phyloP scores from a whole-genome alignment of 2,888 invertebrate genomes.

The Pachliopta kotzebuea region DNA sequence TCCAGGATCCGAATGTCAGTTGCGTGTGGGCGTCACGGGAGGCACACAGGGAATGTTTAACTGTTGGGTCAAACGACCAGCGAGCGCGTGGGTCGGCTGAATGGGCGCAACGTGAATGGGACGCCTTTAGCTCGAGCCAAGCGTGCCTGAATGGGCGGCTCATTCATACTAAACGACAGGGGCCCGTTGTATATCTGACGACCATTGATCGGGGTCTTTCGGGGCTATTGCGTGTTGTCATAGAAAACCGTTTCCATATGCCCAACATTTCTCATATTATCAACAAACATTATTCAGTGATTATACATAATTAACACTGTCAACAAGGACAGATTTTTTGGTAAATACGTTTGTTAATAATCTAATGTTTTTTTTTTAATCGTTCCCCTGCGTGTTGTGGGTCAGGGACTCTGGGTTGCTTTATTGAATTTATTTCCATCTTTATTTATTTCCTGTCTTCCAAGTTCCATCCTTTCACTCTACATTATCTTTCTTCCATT shows the following conservation, averaged over 20 bases:
- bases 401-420: no score
- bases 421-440: no score
- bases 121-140: slow-evolving; percentile 39
- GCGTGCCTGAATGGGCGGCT: slow-evolving; percentile 46
- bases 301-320: no score
- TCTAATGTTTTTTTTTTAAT: no score
- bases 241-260: slow-evolving; percentile 27
- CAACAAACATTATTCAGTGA: neutral
- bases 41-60: slow-evolving; percentile 13
- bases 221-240: slow-evolving; percentile 32
- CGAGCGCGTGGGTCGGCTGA: slow-evolving; percentile 48
- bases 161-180: slow-evolving; percentile 42
- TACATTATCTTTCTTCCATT: no score
- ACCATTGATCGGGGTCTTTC: slow-evolving; percentile 31
- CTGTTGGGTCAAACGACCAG: slow-evolving; percentile 36
- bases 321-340: no score
- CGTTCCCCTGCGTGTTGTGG: no score
- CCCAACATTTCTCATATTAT: neutral
- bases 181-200: slow-evolving; percentile 36
- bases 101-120: slow-evolving; percentile 48
- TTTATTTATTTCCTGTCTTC: no score
- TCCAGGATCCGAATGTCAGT: neutral
- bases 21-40: neutral
- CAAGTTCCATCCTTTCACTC: no score
- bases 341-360: no score